phyloP scores from a whole-genome alignment of 2,113 vertebrate species.

The Gambusia affinis region DNA sequence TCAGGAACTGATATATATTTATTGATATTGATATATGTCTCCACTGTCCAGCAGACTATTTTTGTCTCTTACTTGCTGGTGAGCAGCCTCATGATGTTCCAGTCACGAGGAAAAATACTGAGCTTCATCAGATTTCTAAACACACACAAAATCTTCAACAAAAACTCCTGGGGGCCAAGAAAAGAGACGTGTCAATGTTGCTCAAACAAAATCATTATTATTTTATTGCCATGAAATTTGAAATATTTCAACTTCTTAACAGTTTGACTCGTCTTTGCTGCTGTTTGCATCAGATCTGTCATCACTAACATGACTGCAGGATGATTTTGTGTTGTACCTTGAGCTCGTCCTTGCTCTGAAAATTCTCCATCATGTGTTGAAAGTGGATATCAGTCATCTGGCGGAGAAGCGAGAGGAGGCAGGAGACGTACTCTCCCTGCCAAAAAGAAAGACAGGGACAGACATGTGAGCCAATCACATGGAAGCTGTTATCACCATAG shows the following conservation, averaged over 20 bases:
- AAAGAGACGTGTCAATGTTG: not conserved
- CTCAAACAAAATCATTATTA: not conserved
- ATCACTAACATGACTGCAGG: not conserved
- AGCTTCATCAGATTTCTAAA: slow-evolving; percentile 98
- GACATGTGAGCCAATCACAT: slow-evolving; percentile 43
- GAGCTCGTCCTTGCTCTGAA: slow-evolving; percentile 97
- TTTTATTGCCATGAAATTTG: not conserved
- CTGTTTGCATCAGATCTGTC: not conserved
- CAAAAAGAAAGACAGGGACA: slow-evolving; percentile 41
- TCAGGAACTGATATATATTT: not conserved
- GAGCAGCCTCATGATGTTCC: slow-evolving; percentile 97
- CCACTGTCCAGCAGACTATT: too few species aligned
- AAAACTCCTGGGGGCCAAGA: slow-evolving; percentile 86
- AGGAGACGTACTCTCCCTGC: slow-evolving; percentile 98
- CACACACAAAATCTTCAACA: slow-evolving; percentile 96
- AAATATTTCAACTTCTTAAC: not conserved
- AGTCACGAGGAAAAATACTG: slow-evolving; percentile 96
- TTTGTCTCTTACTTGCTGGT: slow-evolving; percentile 93
- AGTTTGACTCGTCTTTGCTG: not conserved
- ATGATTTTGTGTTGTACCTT: slow-evolving; percentile 81
- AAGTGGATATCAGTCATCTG: slow-evolving; percentile 98
- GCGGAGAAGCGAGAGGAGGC: slow-evolving; percentile 94
- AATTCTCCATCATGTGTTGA: slow-evolving; percentile 94
- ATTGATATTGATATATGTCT: accelerated
- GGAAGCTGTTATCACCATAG: not conserved